Evolutionary conservation across 2,888 invertebrate genomes (phyloP).

Genomic region (Miltochrista miniata): DNA sequence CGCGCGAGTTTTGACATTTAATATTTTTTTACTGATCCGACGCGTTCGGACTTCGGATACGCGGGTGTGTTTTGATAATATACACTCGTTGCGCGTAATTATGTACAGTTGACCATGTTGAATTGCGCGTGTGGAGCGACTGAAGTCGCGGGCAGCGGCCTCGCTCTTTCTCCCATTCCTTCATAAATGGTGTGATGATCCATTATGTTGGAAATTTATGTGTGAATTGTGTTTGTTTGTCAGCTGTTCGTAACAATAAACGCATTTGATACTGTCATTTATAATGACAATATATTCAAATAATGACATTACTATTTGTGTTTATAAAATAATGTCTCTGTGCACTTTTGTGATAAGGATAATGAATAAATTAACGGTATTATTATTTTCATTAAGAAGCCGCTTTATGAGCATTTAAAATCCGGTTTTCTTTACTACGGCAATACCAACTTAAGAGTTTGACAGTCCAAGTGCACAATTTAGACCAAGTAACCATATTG

Average conservation of each 20-base stretch:
- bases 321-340: no score
- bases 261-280: background rate
- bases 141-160: slow-evolving; percentile 69
- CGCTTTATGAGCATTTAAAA: no score
- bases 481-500: no score
- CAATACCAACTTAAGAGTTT: no score
- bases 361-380: no score
- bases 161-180: slow-evolving; percentile 81
- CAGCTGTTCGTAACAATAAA: slow-evolving; percentile 38
- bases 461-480: no score
- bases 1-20: slow-evolving; percentile 58
- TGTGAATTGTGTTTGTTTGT: slow-evolving; percentile 55
- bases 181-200: slow-evolving; percentile 67
- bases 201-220: slow-evolving; percentile 63
- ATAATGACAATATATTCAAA: no score
- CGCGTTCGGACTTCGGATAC: slow-evolving; percentile 47
- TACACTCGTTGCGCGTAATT: slow-evolving; percentile 57
- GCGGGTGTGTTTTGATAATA: slow-evolving; percentile 50
- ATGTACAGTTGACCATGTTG: slow-evolving; percentile 80
- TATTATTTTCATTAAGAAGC: no score
- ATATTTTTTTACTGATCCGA: slow-evolving; percentile 40
- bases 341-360: no score
- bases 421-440: no score
- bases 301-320: no score
- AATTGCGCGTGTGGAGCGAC: slow-evolving; percentile 78